Conservation (phyloP, 2,888 invertebrate genomes). For the Adineta ricciae region DNA sequence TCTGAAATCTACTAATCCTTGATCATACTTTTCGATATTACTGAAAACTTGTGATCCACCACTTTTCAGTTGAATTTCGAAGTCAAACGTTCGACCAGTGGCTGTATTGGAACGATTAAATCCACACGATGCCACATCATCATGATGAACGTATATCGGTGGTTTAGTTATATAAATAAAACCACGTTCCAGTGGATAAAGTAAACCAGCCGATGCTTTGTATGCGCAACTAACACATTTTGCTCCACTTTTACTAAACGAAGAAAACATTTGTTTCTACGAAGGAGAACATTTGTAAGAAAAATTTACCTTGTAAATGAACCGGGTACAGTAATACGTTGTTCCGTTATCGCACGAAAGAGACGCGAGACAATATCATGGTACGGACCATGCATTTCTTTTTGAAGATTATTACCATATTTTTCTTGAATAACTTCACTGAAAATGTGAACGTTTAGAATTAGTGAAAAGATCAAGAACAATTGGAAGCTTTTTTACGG, state of each 20-base stretch:
- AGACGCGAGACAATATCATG: conserved; percentile 89
- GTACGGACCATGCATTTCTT: conserved; percentile 78
- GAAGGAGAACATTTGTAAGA: background rate
- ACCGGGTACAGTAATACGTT: conserved; percentile 87
- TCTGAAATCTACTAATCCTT: too few relatives aligned
- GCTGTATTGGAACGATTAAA: conserved; percentile 33
- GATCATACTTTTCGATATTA: conserved; percentile 32
- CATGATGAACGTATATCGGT: conserved; percentile 89
- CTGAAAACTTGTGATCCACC: conserved; percentile 30
- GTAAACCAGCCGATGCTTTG: conserved; percentile 52
- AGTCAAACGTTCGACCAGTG: conserved; percentile 52
- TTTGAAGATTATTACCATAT: conserved; percentile 80
- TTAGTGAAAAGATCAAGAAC: background rate
- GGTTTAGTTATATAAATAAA: conserved; percentile 98
- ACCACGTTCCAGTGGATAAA: conserved; percentile 92
- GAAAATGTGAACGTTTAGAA: background rate
- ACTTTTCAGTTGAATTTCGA: conserved; percentile 47
- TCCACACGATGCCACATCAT: conserved; percentile 74
- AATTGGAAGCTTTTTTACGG: conserved; percentile 63
- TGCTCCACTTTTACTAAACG: conserved; percentile 42
- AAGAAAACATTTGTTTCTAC: too few relatives aligned
- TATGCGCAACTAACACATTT: conserved; percentile 46
- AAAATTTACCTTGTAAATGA: conserved; percentile 70
- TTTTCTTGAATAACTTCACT: conserved; percentile 57
- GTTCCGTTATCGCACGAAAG: conserved; percentile 85